Conservation (phyloP, 2,888 invertebrate genomes). For the Thymelicus sylvestris region DNA sequence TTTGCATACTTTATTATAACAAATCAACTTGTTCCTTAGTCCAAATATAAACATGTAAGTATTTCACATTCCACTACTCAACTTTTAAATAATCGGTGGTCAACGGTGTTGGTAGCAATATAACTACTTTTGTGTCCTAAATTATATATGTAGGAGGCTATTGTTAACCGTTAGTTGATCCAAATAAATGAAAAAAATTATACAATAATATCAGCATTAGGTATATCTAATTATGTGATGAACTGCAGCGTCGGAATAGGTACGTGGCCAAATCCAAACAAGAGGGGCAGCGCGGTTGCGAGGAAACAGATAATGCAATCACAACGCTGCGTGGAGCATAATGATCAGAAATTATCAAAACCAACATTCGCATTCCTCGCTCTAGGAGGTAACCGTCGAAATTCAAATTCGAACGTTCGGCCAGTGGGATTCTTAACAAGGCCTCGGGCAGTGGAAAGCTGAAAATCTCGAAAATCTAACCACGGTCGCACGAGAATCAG, state of each 20-base stretch:
- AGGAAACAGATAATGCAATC: constrained; percentile 17
- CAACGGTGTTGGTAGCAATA: too few relatives aligned
- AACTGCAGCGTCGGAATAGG: not conserved
- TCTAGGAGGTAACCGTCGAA: constrained; percentile 55
- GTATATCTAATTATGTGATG: not conserved
- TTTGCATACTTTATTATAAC: too few relatives aligned
- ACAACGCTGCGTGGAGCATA: constrained; percentile 38
- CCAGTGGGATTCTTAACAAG: constrained; percentile 75
- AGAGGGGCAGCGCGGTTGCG: constrained; percentile 1
- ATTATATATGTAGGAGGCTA: too few relatives aligned
- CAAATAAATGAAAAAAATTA: too few relatives aligned
- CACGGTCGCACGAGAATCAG: constrained; percentile 72
- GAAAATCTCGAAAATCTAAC: constrained; percentile 81
- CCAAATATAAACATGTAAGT: too few relatives aligned
- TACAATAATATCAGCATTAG: not conserved
- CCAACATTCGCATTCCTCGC: constrained; percentile 57
- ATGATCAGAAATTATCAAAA: constrained; percentile 45
- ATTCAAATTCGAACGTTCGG: constrained; percentile 65
- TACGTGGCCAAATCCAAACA: not conserved
- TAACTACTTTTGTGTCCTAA: too few relatives aligned
- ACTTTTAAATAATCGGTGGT: too few relatives aligned
- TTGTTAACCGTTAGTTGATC: too few relatives aligned
- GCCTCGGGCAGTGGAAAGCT: constrained; percentile 61
- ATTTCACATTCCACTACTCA: too few relatives aligned
- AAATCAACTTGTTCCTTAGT: too few relatives aligned